Evolutionary conservation across 1,140 invertebrate genomes (phyloP).

Genomic region (Papilio polytes): DNA sequence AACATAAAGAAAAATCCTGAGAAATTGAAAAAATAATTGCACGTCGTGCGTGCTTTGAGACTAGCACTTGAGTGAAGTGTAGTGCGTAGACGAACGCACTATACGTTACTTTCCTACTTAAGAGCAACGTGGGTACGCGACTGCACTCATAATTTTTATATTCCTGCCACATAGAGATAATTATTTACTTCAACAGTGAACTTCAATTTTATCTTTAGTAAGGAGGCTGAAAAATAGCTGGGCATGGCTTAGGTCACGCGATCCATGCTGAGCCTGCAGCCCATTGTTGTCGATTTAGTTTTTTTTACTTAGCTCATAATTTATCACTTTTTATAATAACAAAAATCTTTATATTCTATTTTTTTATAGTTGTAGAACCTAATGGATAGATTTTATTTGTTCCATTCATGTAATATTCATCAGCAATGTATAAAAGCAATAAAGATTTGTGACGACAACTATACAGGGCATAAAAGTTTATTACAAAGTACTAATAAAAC

Average conservation of each 20-base stretch:
- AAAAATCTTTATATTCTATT: too few relatives aligned
- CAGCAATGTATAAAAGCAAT: not conserved
- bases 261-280: too few relatives aligned
- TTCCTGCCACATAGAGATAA: not conserved
- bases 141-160: not conserved
- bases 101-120: not conserved
- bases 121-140: not conserved
- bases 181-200: not conserved
- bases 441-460: not conserved
- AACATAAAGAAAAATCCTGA: not conserved
- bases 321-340: too few relatives aligned
- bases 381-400: too few relatives aligned
- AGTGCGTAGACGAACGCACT: not conserved
- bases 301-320: too few relatives aligned
- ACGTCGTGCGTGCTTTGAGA: not conserved
- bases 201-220: not conserved
- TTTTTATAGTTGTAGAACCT: too few relatives aligned
- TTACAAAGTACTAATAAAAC: not conserved
- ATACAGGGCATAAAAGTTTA: not conserved
- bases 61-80: slow-evolving; percentile 1
- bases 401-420: too few relatives aligned
- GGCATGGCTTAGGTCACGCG: too few relatives aligned
- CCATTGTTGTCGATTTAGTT: too few relatives aligned
- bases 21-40: not conserved
- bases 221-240: too few relatives aligned